Base-by-base conservation (phyloP, 2,113 vertebrate species). In the Malurus elegans region DNA sequence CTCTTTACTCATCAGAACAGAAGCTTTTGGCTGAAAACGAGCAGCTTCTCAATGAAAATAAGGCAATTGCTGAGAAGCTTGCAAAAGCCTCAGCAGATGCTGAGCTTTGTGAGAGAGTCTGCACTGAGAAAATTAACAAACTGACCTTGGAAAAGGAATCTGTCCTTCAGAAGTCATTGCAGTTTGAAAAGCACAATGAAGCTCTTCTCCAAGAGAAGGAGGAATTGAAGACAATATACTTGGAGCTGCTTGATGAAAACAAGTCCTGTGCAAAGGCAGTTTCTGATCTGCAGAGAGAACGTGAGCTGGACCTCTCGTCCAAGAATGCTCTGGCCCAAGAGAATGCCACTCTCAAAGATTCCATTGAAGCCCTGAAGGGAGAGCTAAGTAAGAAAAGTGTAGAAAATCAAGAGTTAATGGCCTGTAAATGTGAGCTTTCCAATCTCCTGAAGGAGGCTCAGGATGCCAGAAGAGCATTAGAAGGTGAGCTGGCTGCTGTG, bases 21-120 rank as follows among this genome's bases (percentile, higher is more conserved):
- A 98, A 97, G 89, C 97, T 98, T 61, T 91, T 96, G 50, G 97
- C 96, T 7, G 98, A 99, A 92, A 98, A 97, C 45, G 98, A 98
- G 40, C 97, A 98, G 18, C 98, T 99, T 29, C 5, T 98, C 10
- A 96, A 71, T 69, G 98, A 99, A 78, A 98, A 98, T 2, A 91
- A 98, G 53, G 96, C 97, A 25, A 13, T 98, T n/a, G 74, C 96
- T 5, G 98, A 98, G 57, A 98, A 98, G 48, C 96, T 99, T 45
- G 71, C 26, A 6, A 83, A 93, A 20, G 92, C 90, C 42, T 81
- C 91, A 1, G 97, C 98, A 64, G 98, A 98, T 73, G 87, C 97
- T 2, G 34, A 73, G 12, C 81, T 92, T 20, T 84, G 95, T 3
- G 97, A 98, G 40, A 94, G 94, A 36, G 96, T 89, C 80, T 79